phyloP scores from a whole-genome alignment of 1,140 invertebrate genomes.

The Rhyzopertha dominica region DNA sequence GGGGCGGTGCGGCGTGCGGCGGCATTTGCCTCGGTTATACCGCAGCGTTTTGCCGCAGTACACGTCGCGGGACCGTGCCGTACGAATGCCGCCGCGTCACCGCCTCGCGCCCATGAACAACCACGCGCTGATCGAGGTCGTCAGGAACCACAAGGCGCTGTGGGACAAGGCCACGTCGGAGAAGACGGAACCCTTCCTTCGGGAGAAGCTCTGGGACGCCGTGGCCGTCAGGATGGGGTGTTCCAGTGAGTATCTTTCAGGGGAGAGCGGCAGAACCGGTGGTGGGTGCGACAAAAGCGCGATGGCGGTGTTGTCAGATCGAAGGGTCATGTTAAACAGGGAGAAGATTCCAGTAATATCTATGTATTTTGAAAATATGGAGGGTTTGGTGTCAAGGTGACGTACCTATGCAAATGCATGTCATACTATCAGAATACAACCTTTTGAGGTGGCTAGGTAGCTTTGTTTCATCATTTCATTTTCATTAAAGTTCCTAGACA shows the following conservation, averaged over 20 bases:
- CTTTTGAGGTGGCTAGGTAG: too few species aligned
- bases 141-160: constrained; percentile 6
- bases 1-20: constrained; percentile 9
- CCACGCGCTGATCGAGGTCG: constrained; percentile 16
- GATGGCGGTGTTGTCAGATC: background rate
- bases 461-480: too few species aligned
- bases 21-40: constrained; percentile 5
- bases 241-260: constrained; percentile 12
- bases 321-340: background rate
- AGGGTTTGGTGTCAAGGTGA: background rate
- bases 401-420: background rate
- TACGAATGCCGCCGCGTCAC: too few species aligned
- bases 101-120: constrained; percentile 15
- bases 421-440: background rate
- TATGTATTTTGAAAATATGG: background rate
- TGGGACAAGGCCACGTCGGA: constrained; percentile 19
- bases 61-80: background rate
- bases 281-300: too few species aligned
- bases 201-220: constrained; percentile 18
- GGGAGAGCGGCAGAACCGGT: background rate
- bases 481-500: too few species aligned
- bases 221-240: constrained; percentile 12
- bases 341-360: background rate
- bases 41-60: constrained; percentile 6
- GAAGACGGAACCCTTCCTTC: constrained; percentile 6